phyloP scores from a whole-genome alignment of 2,888 invertebrate genomes.

The Keiferia lycopersicella region DNA sequence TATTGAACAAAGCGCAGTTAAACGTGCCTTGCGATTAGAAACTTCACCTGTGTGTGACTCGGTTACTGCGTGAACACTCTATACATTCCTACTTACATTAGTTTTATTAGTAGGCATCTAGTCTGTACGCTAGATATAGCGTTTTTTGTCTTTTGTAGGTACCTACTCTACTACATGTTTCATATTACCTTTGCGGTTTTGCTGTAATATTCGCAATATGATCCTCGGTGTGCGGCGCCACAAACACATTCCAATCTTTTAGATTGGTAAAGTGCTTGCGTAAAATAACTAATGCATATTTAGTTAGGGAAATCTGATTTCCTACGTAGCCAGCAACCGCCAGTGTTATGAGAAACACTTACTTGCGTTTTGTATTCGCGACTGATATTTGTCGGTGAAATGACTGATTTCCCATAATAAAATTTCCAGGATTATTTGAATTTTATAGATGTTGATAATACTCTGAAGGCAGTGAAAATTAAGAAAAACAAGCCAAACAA shows the following conservation, averaged over 20 bases:
- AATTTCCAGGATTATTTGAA: neutral
- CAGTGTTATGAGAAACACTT: too few relatives aligned
- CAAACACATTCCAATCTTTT: neutral
- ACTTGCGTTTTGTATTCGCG: too few relatives aligned
- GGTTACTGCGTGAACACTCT: neutral
- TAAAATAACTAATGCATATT: too few relatives aligned
- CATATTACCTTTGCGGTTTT: neutral
- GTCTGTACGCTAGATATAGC: neutral
- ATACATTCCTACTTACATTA: too few relatives aligned
- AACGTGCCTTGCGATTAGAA: neutral
- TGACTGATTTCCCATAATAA: neutral
- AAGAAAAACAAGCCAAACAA: neutral
- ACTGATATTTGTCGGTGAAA: too few relatives aligned
- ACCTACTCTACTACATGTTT: too few relatives aligned
- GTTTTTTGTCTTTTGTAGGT: neutral
- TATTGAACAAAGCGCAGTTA: constrained; percentile 1
- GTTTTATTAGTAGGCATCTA: too few relatives aligned
- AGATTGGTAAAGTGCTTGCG: neutral
- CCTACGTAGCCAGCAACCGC: too few relatives aligned
- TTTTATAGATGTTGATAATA: neutral
- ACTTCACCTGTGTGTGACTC: neutral
- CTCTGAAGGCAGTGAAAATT: neutral
- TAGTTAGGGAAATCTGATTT: too few relatives aligned
- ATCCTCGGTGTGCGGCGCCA: neutral
- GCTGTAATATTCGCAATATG: neutral